Conservation (phyloP, 2,888 invertebrate species). For the Spialia ferax region DNA sequence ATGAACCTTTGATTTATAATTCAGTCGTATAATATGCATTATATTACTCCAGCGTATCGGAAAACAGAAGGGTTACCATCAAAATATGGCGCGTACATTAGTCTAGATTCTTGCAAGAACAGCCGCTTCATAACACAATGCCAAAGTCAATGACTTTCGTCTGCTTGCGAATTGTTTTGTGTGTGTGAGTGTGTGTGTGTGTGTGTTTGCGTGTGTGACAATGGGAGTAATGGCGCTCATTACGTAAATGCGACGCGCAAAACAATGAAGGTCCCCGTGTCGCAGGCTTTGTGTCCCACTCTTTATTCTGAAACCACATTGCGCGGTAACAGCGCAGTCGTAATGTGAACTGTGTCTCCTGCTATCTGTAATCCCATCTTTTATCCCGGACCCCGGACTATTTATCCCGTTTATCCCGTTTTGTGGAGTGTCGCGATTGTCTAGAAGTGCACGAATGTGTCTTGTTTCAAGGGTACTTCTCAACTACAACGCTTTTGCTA, state of each 20-base stretch:
- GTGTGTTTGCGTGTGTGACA: slow-evolving; percentile 41
- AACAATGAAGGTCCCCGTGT: slow-evolving; percentile 45
- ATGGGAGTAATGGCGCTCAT: slow-evolving; percentile 51
- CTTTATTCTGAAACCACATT: slow-evolving; percentile 36
- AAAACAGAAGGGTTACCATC: slow-evolving; percentile 11
- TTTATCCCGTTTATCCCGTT: slow-evolving; percentile 3
- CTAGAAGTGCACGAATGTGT: not conserved
- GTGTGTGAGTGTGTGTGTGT: slow-evolving; percentile 7
- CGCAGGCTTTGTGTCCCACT: slow-evolving; percentile 27
- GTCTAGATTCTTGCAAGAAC: slow-evolving; percentile 29
- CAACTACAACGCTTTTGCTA: not conserved
- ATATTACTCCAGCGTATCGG: slow-evolving; percentile 6
- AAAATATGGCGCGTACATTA: slow-evolving; percentile 9
- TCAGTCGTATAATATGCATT: slow-evolving; percentile 2
- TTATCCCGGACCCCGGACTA: slow-evolving; percentile 13
- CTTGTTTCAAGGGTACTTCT: slow-evolving; percentile 1
- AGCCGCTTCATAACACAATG: slow-evolving; percentile 41
- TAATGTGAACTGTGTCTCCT: not conserved
- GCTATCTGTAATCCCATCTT: slow-evolving; percentile 20
- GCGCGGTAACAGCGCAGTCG: not conserved
- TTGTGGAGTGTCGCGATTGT: not conserved
- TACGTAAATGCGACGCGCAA: slow-evolving; percentile 50
- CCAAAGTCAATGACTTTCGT: slow-evolving; percentile 47
- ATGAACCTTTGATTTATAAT: slow-evolving; percentile 1
- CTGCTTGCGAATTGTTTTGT: slow-evolving; percentile 24